Evolutionary conservation across 2,797 vertebrate genomes (phyloP), one percentile per base, ranked within the genome.

Genomic region (Sebastes itinus): DNA sequence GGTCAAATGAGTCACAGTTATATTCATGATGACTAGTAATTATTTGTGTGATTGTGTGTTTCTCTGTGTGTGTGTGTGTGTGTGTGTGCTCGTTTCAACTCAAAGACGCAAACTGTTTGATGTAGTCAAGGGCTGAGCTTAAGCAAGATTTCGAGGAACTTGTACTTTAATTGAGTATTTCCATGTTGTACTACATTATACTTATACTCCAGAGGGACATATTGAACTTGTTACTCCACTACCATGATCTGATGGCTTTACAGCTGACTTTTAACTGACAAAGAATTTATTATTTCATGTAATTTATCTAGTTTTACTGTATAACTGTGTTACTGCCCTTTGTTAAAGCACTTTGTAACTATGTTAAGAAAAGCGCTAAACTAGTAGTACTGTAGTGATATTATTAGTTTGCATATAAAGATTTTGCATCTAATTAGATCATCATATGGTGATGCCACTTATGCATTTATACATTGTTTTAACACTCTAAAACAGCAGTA

Each of bases 1-100:
- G 70, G 77, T 64, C 27, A 55, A 38, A 49, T 75, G 66, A 86
- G 13, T 75, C 52, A 75, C 18, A 32, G 22, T 20, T 74, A 20
- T 59, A 46, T 30, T 72, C 56, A 38, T 42, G 18, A 58, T 8
- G 46, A 25, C 49, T 27, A 5, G 23, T 56, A 77, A 68, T 69
- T 73, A 63, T 63, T 62, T 78, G 20, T 56, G 18, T 8, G 61
- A 27, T 2, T 2, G 13, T 46, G 56, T 46, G 4, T 30, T 7
- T 60, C 7, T 59, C 7, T 63, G 1, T 28, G 4, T 61, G 20
- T 49, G n/a, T 4, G 33, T 11, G 32, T 32, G 32, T 32, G 33
- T 2, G 11, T 35, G 11, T 28, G 28, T 28, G 28, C 6, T 35
- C 2, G 2, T 58, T 49, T 66, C 16, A 69, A 65, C 13, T 69